Evolutionary conservation across 2,888 invertebrate genomes (phyloP).

Genomic region (Eurois occulta): DNA sequence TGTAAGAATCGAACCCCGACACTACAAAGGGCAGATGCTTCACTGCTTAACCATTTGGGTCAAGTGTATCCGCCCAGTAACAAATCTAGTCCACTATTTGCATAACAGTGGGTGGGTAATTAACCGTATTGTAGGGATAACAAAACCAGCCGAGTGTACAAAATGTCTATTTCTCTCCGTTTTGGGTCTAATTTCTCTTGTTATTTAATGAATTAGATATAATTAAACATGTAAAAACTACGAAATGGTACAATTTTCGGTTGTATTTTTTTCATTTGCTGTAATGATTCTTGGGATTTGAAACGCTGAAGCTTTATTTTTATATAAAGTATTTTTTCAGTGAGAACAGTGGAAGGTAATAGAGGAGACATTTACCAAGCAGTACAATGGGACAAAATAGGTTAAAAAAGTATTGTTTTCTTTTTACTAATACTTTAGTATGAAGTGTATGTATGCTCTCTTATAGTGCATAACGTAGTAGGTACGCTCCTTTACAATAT

Average conservation of each 20-base stretch:
- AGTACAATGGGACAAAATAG: background rate
- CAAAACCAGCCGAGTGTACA: slow-evolving; percentile 28
- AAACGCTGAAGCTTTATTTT: background rate
- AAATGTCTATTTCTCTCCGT: slow-evolving; percentile 24
- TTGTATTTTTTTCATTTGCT: background rate
- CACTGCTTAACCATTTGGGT: slow-evolving; percentile 32
- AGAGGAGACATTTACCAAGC: background rate
- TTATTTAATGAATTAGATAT: slow-evolving; percentile 12
- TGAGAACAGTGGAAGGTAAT: background rate
- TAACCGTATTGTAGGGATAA: slow-evolving; percentile 34
- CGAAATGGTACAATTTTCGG: background rate
- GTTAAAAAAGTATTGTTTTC: too few species aligned
- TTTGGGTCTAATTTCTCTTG: slow-evolving; percentile 11
- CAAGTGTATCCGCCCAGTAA: slow-evolving; percentile 40
- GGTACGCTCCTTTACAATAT: too few species aligned
- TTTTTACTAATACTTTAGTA: too few species aligned
- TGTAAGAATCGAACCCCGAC: slow-evolving; percentile 36
- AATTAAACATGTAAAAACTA: slow-evolving; percentile 3
- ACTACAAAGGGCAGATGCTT: slow-evolving; percentile 39
- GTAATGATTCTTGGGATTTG: background rate
- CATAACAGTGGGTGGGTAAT: slow-evolving; percentile 48
- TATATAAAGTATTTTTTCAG: background rate
- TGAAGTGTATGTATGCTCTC: too few species aligned
- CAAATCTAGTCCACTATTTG: slow-evolving; percentile 48
- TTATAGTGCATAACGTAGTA: too few species aligned